A percentile compares a stretch with the other conserved stretches of the same genome.
phyloP scores from a whole-genome alignment of 2,797 vertebrate genomes.

The Spheniscus humboldti region DNA sequence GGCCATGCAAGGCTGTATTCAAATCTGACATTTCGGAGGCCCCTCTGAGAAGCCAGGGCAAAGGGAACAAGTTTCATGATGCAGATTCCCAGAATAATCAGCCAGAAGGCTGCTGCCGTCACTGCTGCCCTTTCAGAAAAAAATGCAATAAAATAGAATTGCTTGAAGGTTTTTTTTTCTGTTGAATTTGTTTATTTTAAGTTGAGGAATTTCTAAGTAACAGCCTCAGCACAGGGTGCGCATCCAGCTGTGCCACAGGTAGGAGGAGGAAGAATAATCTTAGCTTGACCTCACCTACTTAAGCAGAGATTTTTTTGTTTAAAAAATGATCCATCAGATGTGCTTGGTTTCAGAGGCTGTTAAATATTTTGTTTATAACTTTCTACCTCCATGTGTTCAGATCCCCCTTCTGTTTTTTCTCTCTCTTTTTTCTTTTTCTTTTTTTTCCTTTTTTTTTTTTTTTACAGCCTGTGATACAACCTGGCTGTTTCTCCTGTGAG shows the following conservation, averaged over 20 bases:
- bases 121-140: background rate
- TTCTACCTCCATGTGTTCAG: background rate
- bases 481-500: background rate
- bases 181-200: background rate
- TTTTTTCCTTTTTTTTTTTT: background rate
- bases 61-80: background rate
- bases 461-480: no score
- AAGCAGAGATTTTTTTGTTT: background rate
- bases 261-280: background rate
- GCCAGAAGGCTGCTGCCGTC: background rate
- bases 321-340: background rate
- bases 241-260: fast-evolving
- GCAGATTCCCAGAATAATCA: background rate
- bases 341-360: background rate
- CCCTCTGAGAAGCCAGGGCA: background rate
- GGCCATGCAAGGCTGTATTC: background rate
- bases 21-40: background rate
- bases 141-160: background rate
- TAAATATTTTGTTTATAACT: background rate
- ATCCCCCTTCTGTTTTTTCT: background rate
- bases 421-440: fast-evolving
- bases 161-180: background rate
- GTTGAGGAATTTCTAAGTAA: background rate
- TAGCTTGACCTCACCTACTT: fast-evolving
- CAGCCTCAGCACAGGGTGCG: background rate